Evolutionary conservation across 2,113 vertebrate species (phyloP).

Genomic region (Dasyurus viverrinus): DNA sequence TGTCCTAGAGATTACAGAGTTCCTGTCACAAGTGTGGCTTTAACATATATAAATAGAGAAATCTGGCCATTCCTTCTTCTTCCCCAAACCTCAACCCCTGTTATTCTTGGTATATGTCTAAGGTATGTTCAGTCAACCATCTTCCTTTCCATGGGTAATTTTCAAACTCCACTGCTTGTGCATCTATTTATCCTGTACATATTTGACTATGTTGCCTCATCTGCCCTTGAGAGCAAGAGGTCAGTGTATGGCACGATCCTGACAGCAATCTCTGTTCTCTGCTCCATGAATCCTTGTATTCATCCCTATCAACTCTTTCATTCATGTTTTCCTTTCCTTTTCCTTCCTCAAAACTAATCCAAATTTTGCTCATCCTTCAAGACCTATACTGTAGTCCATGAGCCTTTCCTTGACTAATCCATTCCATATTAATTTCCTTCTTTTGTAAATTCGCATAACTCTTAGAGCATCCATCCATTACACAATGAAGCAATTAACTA

Average conservation of each 20-base stretch:
- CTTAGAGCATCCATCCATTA: background rate
- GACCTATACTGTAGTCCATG: background rate
- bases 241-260: background rate
- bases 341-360: background rate
- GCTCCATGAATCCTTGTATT: background rate
- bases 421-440: background rate
- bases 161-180: background rate
- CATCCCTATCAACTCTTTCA: background rate
- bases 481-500: background rate
- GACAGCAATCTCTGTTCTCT: background rate
- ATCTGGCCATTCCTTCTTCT: background rate
- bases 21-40: background rate
- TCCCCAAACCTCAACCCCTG: background rate
- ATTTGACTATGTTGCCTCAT: background rate
- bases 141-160: background rate
- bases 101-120: conserved; percentile 5
- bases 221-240: background rate
- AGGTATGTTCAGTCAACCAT: background rate
- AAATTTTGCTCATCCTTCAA: background rate
- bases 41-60: background rate
- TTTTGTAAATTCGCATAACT: background rate
- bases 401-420: background rate
- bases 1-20: background rate
- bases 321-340: background rate
- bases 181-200: background rate